Evolutionary conservation across 2,113 vertebrate species (phyloP).

Genomic region (Chaetops frenatus): DNA sequence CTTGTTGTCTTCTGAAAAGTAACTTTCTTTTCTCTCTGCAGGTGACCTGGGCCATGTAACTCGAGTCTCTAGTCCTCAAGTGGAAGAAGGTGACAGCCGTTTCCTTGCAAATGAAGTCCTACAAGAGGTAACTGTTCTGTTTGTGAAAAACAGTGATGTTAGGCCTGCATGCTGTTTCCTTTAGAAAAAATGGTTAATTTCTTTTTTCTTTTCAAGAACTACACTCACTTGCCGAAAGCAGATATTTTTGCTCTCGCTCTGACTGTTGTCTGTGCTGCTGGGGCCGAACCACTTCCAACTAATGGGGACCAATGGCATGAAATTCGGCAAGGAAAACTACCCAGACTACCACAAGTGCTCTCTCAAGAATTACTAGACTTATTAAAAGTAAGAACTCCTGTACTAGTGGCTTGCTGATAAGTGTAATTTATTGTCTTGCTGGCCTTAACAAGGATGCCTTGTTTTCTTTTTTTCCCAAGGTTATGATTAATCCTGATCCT

Average conservation of each 20-base stretch:
- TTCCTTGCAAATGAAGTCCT: conserved; percentile 96
- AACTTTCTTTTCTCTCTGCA: conserved; percentile 38
- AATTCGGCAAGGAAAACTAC: conserved; percentile 88
- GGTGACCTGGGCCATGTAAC: conserved; percentile 98
- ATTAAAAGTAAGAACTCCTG: conserved; percentile 80
- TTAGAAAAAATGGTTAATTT: background rate
- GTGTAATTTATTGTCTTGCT: background rate
- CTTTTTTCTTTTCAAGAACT: conserved; percentile 75
- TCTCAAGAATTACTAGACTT: conserved; percentile 86
- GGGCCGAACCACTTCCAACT: conserved; percentile 86
- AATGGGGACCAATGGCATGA: conserved; percentile 97
- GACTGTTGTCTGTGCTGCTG: conserved; percentile 88
- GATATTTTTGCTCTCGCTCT: conserved; percentile 95
- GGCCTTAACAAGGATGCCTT: background rate
- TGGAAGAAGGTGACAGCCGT: conserved; percentile 96
- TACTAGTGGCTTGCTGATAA: background rate
- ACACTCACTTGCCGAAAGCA: conserved; percentile 86
- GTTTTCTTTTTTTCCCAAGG: conserved; percentile 56
- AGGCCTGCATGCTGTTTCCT: background rate
- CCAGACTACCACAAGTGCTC: conserved; percentile 88
- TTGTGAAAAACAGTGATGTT: background rate
- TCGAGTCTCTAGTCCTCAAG: conserved; percentile 89
- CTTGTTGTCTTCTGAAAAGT: background rate
- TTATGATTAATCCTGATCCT: conserved; percentile 92
- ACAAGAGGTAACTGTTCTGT: conserved; percentile 82